phyloP scores from a whole-genome alignment of 2,797 vertebrate genomes.

The Ataeniobius toweri region DNA sequence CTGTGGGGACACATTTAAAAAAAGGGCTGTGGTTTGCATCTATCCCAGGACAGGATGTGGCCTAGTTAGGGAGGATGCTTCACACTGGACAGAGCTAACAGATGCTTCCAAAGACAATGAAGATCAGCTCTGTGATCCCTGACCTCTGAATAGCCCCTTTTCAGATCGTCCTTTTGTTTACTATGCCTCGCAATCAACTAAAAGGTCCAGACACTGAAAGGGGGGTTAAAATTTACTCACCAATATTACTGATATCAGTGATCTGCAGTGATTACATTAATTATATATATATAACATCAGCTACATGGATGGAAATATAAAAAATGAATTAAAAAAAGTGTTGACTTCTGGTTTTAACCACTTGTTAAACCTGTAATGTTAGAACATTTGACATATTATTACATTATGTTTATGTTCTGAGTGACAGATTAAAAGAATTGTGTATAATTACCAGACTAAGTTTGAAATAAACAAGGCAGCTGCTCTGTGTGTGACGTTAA shows the following conservation, averaged over 20 bases:
- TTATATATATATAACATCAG: not conserved
- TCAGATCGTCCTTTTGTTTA: constrained; percentile 1
- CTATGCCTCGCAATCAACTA: not conserved
- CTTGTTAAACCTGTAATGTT: not conserved
- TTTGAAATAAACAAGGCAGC: not conserved
- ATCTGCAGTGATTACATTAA: not conserved
- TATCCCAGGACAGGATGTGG: constrained; percentile 65
- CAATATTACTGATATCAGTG: not conserved
- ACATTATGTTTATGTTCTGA: too few relatives aligned
- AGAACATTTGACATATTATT: not conserved
- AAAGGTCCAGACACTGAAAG: not conserved
- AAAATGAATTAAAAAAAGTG: not conserved
- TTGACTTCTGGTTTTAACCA: not conserved
- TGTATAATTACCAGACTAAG: too few relatives aligned
- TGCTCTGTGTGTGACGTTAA: not conserved
- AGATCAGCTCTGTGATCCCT: constrained; percentile 28
- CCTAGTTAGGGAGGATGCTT: constrained; percentile 60
- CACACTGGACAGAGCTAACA: constrained; percentile 57
- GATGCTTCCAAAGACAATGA: constrained; percentile 38
- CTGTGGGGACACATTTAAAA: constrained; percentile 54
- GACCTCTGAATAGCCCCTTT: not conserved
- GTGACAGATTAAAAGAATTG: too few relatives aligned
- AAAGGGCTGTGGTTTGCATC: constrained; percentile 45
- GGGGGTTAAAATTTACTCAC: not conserved
- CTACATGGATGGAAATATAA: not conserved